These are phyloP conservation scores for Hypothenemus hampei DNA, from an alignment of 1,140 invertebrate genomes.

Conservation along the genomic window DNA sequence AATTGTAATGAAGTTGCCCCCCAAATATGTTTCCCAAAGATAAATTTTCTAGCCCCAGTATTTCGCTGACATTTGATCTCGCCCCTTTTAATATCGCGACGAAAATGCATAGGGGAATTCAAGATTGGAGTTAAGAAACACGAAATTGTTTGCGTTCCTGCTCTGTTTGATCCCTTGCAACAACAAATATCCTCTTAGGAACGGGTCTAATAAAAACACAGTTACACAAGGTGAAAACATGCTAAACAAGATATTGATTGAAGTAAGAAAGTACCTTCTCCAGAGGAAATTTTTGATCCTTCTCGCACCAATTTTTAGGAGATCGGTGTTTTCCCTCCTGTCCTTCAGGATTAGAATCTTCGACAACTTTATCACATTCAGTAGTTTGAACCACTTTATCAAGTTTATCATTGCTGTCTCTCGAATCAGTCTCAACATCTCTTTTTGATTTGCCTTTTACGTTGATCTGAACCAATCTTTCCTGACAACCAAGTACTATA, in stretches of 20 bases:
- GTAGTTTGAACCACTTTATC: neutral
- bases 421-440: constrained; percentile 10
- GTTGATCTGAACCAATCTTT: constrained; percentile 21
- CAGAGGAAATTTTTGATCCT: neutral
- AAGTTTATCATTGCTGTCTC: neutral
- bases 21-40: constrained; percentile 17
- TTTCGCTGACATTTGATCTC: constrained; percentile 9
- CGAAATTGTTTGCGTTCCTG: neutral
- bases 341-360: neutral
- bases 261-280: neutral
- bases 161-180: neutral
- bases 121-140: constrained; percentile 1
- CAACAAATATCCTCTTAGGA: neutral
- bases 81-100: constrained; percentile 10
- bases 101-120: constrained; percentile 13
- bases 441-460: constrained; percentile 8
- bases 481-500: constrained; percentile 1
- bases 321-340: neutral
- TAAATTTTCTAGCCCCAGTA: constrained; percentile 10
- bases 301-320: neutral
- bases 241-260: neutral
- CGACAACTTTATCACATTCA: neutral
- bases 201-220: neutral
- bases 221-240: neutral
- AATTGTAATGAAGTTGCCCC: constrained; percentile 6